Conservation (phyloP, 2,113 vertebrate genomes). For the Heterochromis multidens region DNA sequence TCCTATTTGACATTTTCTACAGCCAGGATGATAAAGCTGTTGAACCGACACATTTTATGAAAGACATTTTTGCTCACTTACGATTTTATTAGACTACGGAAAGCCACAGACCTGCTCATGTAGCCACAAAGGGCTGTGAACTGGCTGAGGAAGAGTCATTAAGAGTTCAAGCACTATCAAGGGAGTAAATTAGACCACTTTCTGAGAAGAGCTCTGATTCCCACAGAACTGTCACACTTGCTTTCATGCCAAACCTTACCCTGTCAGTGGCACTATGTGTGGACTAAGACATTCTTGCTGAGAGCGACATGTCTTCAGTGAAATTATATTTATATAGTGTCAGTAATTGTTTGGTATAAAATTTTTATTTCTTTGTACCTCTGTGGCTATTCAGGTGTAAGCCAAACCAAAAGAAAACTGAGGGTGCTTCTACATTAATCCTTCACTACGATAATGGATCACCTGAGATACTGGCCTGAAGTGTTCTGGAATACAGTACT, state of each 20-base stretch:
- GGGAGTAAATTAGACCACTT: slow-evolving; percentile 61
- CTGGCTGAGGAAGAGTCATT: slow-evolving; percentile 54
- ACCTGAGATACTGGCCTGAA: no score
- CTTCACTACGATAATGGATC: neutral
- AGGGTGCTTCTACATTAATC: neutral
- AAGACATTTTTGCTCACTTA: slow-evolving; percentile 75
- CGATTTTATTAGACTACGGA: slow-evolving; percentile 72
- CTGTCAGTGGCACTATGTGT: neutral
- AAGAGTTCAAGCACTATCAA: slow-evolving; percentile 50
- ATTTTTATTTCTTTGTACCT: neutral
- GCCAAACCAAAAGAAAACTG: neutral
- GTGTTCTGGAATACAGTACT: neutral
- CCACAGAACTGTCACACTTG: slow-evolving; percentile 4
- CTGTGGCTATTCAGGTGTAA: neutral
- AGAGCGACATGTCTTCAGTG: slow-evolving; percentile 8
- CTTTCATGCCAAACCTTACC: slow-evolving; percentile 18
- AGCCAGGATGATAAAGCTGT: slow-evolving; percentile 67
- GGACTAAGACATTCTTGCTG: slow-evolving; percentile 1
- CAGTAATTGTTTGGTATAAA: neutral
- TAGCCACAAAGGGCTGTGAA: slow-evolving; percentile 9
- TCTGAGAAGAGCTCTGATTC: slow-evolving; percentile 21
- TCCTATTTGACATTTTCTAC: slow-evolving; percentile 67
- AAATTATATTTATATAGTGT: neutral
- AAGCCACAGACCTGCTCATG: slow-evolving; percentile 37
- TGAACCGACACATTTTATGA: slow-evolving; percentile 70